A percentile compares a stretch with the other conserved stretches of the same genome.
phyloP scores from a whole-genome alignment of 2,113 vertebrate genomes.

The Jaculus jaculus region DNA sequence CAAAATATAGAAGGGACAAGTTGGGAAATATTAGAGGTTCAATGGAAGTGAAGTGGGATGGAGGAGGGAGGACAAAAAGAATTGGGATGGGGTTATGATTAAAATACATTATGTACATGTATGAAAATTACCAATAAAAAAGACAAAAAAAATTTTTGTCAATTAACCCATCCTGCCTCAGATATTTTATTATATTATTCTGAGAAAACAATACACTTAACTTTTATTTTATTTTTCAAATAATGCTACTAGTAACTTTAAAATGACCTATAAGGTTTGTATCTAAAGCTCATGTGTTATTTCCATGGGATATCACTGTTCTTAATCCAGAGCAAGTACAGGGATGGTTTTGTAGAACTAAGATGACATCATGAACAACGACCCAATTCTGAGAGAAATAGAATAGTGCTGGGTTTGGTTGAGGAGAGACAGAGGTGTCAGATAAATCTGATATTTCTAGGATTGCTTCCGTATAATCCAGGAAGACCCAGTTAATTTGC shows the following conservation, averaged over 20 bases:
- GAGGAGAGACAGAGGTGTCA: background rate
- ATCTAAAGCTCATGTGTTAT: background rate
- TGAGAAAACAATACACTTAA: background rate
- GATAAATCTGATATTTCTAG: background rate
- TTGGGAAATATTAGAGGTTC: too few species aligned
- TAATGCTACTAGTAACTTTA: background rate
- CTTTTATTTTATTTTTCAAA: background rate
- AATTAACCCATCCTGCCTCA: background rate
- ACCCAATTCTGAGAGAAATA: background rate
- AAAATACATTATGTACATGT: too few species aligned
- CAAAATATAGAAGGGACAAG: too few species aligned
- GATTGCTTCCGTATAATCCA: background rate
- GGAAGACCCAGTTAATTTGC: background rate
- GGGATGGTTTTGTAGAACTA: background rate
- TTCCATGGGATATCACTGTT: background rate
- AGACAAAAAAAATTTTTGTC: too few species aligned
- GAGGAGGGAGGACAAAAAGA: too few species aligned
- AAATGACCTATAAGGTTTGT: background rate
- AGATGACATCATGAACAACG: background rate
- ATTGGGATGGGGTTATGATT: too few species aligned
- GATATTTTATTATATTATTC: background rate
- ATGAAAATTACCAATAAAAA: too few species aligned
- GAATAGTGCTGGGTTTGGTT: background rate
- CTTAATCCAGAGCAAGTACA: background rate
- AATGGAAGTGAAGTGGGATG: too few species aligned